Evolutionary conservation across 2,888 invertebrate genomes (phyloP).

Genomic region (Dynastes maya): DNA sequence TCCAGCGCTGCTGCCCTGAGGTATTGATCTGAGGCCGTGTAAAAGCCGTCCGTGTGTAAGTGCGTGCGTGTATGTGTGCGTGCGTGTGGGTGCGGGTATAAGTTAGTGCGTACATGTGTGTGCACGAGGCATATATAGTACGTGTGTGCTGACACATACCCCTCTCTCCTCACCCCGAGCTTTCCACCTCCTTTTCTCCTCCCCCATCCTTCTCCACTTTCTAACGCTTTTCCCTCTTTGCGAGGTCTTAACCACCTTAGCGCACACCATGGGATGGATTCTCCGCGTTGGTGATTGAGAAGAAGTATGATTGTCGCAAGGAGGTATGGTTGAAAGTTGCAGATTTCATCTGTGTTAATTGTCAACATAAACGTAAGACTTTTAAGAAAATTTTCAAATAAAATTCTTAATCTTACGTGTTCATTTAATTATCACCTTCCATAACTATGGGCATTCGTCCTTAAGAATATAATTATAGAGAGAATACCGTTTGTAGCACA

Average conservation of each 20-base stretch:
- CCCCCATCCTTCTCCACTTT: slow-evolving; percentile 54
- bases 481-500: no score
- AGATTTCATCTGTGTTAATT: no score
- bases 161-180: slow-evolving; percentile 39
- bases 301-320: no score
- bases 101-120: slow-evolving; percentile 23
- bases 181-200: slow-evolving; percentile 56
- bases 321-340: no score
- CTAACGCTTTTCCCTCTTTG: slow-evolving; percentile 16
- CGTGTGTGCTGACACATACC: slow-evolving; percentile 66
- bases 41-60: slow-evolving; percentile 61
- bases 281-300: no score
- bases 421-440: no score
- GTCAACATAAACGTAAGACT: no score
- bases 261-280: slow-evolving; percentile 32
- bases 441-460: no score
- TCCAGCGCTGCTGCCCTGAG: slow-evolving; percentile 71
- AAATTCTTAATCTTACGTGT: no score
- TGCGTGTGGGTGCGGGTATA: slow-evolving; percentile 15
- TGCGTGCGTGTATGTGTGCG: slow-evolving; percentile 45
- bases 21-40: slow-evolving; percentile 70
- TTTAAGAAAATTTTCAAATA: no score
- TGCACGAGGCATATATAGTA: slow-evolving; percentile 10
- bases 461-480: no score
- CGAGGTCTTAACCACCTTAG: slow-evolving; percentile 59